Evolutionary conservation across 2,113 vertebrate genomes (phyloP).

Genomic region (Gavia stellata): DNA sequence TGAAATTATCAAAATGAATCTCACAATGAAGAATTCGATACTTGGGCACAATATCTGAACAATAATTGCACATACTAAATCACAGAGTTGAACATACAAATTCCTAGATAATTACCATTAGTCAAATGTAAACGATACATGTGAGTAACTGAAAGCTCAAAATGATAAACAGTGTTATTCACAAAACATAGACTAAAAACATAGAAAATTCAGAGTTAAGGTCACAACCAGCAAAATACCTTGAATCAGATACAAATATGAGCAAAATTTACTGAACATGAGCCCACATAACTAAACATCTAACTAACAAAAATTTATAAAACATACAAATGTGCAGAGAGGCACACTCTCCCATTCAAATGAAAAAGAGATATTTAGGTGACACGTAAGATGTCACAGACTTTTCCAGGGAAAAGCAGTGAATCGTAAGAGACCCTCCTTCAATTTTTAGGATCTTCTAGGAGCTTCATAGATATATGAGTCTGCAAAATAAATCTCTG

Average conservation of each 20-base stretch:
- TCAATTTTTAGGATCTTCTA: neutral
- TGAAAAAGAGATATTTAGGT: neutral
- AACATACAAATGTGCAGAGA: neutral
- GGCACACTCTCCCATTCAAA: neutral
- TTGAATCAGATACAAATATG: slow-evolving; percentile 28
- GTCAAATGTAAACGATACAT: neutral
- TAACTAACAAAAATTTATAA: slow-evolving; percentile 21
- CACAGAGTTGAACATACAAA: neutral
- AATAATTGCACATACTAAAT: neutral
- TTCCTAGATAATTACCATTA: neutral
- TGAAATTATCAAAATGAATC: slow-evolving; percentile 50
- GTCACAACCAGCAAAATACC: slow-evolving; percentile 23
- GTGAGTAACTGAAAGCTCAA: neutral
- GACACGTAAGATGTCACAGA: neutral
- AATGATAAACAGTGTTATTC: neutral
- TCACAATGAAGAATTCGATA: slow-evolving; percentile 44
- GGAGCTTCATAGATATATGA: neutral
- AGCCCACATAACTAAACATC: slow-evolving; percentile 19
- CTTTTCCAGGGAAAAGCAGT: neutral
- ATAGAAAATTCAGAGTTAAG: neutral
- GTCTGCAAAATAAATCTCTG: neutral
- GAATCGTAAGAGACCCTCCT: neutral
- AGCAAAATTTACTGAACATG: neutral
- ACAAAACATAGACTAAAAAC: neutral
- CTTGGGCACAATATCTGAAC: neutral